These are phyloP conservation scores for Gastrophryne carolinensis DNA, from an alignment of 2,797 vertebrate species.

Conservation along the genomic window DNA sequence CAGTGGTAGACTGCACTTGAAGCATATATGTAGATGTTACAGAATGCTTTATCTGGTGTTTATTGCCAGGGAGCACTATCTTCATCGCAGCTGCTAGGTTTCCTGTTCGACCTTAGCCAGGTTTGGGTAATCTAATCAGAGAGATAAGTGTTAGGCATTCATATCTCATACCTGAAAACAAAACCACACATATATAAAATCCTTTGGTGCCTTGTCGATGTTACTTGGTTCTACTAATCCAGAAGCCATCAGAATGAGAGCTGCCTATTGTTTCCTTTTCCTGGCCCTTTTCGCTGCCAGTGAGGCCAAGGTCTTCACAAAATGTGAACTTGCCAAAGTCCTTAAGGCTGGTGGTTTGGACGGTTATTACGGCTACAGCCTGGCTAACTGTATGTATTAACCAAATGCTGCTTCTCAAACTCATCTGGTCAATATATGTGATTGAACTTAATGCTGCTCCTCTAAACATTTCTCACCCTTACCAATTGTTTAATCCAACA, in stretches of 20 bases:
- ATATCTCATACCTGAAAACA: not conserved
- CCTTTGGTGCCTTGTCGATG: not conserved
- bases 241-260: not conserved
- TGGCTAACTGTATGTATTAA: conserved; percentile 67
- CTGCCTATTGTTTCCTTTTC: not conserved
- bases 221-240: not conserved
- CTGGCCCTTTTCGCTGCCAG: not conserved
- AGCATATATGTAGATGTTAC: no score
- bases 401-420: not conserved
- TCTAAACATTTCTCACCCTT: no score
- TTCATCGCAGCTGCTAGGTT: not conserved
- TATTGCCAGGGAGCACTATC: no score
- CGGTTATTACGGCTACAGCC: conserved; percentile 56
- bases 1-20: no score
- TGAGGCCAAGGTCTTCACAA: conserved; percentile 57
- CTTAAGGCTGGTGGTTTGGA: conserved; percentile 65
- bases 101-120: not conserved
- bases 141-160: no score
- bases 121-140: not conserved
- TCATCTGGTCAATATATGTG: no score
- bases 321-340: conserved; percentile 61
- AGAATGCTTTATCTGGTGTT: no score
- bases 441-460: no score
- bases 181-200: not conserved
- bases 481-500: no score